These are phyloP conservation scores for Atta cephalotes DNA, from an alignment of 1,140 invertebrate species.

Conservation along the genomic window DNA sequence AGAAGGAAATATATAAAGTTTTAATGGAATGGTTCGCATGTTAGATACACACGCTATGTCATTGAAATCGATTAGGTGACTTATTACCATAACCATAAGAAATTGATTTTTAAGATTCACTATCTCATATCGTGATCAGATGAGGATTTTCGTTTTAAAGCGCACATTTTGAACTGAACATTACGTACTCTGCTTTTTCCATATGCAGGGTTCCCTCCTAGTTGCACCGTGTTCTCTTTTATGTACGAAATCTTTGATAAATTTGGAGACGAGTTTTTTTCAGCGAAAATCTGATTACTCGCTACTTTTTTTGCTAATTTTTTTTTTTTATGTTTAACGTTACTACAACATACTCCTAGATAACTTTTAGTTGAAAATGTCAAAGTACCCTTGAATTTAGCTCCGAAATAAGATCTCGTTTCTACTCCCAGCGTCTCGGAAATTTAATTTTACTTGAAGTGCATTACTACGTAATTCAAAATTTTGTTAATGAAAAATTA, in stretches of 20 bases:
- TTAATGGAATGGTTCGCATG: not conserved
- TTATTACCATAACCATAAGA: slow-evolving; percentile 72
- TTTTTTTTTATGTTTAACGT: not conserved
- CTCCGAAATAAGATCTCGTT: slow-evolving; percentile 27
- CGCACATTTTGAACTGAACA: slow-evolving; percentile 37
- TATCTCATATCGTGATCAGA: slow-evolving; percentile 77
- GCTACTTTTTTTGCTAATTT: not conserved
- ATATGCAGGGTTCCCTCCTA: not conserved
- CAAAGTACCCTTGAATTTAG: slow-evolving; percentile 4
- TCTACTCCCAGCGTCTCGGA: not conserved
- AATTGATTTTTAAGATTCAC: slow-evolving; percentile 77
- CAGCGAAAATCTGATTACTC: slow-evolving; percentile 30
- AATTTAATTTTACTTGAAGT: slow-evolving; percentile 10
- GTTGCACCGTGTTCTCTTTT: not conserved
- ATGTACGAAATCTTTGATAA: slow-evolving; percentile 27
- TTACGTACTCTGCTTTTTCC: slow-evolving; percentile 31
- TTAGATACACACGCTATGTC: slow-evolving; percentile 14
- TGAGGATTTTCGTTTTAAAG: slow-evolving; percentile 78
- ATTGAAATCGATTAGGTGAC: slow-evolving; percentile 43
- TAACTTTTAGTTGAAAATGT: not conserved
- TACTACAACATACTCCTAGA: not conserved
- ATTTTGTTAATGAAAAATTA: slow-evolving; percentile 29
- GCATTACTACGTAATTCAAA: slow-evolving; percentile 8
- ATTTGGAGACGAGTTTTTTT: not conserved
- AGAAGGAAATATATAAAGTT: not conserved